Base-by-base conservation (phyloP, 1,140 invertebrate genomes). In the Thaumetopoea pityocampa region DNA sequence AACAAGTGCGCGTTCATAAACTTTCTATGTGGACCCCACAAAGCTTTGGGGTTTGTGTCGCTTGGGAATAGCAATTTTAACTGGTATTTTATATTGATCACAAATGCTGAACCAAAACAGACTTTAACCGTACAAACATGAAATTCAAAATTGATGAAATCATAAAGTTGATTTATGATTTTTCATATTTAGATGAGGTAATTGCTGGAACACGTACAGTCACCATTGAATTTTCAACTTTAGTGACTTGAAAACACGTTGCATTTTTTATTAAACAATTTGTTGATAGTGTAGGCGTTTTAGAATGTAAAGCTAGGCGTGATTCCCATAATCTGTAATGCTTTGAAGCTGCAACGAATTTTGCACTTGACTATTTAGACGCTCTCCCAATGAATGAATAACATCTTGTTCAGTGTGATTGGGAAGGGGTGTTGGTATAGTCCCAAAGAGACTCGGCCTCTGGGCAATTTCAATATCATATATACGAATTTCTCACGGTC, bases 241-340 rank as follows among this genome's bases (percentile, higher is more conserved):
- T 60, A 53, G 16, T 0, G 0, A 0, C 1, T 22, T 11, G 0
- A 0, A 0, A 5, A 33, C 43, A 57, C 27, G 48, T 19, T 47
- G 33, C 5, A 26, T 38, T 40, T 51, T 71, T 12, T 1, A 34
- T 22, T 50, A 4, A 0, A 16, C 3, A 1, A 11, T 7, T 10
- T 16, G 19, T 9, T 10, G 12, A 7, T 4, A 33, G n/a, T 61
- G 33, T 38, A 12, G 44, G 9, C 19, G 12, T 65, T 72, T 44
- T 47, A 18, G 18, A 51, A 34, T 42, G 28, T 16, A 18, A 5
- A 44, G 7, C 34, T 19, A 66, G 64, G 72, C 74, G 72, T 79
- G 74, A 81, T 77, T 81, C 72, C 61, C 67, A 79, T 79, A 74
- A 77, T 81, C 72, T 72, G 62, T 68, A 60, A 61, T 51, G 61